Percentiles rank a stretch among this genome's conserved stretches.
These are phyloP conservation scores for Palythoa grandis DNA, from an alignment of 92 coral and sea anemone genomes.

Conservation along the genomic window DNA sequence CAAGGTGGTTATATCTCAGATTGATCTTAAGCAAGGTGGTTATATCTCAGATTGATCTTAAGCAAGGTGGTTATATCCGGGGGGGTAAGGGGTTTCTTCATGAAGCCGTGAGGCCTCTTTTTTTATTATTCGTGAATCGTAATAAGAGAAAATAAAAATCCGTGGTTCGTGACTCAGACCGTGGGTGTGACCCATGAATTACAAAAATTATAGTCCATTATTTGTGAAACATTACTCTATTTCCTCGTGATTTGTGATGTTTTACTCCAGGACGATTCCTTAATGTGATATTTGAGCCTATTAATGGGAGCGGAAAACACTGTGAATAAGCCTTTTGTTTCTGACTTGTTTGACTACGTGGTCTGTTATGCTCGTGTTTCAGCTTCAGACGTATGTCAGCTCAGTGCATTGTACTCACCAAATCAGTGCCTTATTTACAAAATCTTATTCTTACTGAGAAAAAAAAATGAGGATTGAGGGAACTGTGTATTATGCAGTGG, in stretches of 20 bases:
- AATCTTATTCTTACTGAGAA: not conserved
- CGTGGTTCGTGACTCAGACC: constrained; percentile 21
- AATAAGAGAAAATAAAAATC: constrained; percentile 7
- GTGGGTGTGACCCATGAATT: constrained; percentile 13
- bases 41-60: no score
- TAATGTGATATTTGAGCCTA: constrained; percentile 5
- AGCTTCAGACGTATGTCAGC: not conserved
- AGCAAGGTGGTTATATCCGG: no score
- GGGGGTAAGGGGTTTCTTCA: constrained; percentile 21
- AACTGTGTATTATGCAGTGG: not conserved
- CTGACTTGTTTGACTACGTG: constrained; percentile 12
- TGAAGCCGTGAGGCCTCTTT: constrained; percentile 25
- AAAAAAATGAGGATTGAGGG: not conserved
- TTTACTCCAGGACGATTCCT: constrained; percentile 15
- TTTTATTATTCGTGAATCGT: constrained; percentile 28
- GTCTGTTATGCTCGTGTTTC: constrained; percentile 16
- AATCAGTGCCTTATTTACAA: not conserved
- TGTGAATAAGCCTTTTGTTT: not conserved
- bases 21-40: no score
- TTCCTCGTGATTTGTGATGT: constrained; percentile 22
- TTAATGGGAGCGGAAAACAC: constrained; percentile 3
- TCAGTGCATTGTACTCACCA: not conserved
- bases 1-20: no score
- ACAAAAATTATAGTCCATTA: constrained; percentile 17
- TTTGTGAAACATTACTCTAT: constrained; percentile 3